phyloP scores from a whole-genome alignment of 2,113 vertebrate genomes.

The Corapipo altera region DNA sequence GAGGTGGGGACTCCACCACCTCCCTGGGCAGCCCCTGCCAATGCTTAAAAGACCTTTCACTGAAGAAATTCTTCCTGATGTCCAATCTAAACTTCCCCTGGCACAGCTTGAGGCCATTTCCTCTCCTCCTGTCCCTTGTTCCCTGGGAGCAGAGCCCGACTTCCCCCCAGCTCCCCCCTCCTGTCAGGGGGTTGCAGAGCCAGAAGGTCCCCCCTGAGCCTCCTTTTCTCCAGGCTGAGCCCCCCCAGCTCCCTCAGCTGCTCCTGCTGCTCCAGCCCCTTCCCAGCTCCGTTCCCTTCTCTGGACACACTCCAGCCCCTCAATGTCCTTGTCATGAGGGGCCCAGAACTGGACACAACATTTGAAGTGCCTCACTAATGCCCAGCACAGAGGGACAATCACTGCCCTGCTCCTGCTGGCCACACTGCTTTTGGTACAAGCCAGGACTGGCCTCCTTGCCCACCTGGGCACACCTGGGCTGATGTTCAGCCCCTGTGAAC shows the following conservation, averaged over 20 bases:
- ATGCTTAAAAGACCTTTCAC: no score
- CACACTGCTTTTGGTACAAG: neutral
- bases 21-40: neutral
- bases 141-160: neutral
- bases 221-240: neutral
- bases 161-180: neutral
- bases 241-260: neutral
- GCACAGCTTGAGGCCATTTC: neutral
- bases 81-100: no score
- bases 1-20: neutral
- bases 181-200: neutral
- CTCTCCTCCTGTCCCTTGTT: neutral
- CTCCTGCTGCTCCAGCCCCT: neutral
- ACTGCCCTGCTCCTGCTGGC: neutral
- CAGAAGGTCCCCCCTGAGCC: neutral
- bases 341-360: neutral
- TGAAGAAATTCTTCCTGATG: neutral
- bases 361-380: neutral
- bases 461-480: neutral
- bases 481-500: neutral
- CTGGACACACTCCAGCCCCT: neutral
- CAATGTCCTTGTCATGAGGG: neutral
- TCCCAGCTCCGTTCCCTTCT: neutral
- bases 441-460: neutral
- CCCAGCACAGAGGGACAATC: neutral